These are phyloP conservation scores for Chionis minor DNA, from an alignment of 2,113 vertebrate species.

Conservation along the genomic window DNA sequence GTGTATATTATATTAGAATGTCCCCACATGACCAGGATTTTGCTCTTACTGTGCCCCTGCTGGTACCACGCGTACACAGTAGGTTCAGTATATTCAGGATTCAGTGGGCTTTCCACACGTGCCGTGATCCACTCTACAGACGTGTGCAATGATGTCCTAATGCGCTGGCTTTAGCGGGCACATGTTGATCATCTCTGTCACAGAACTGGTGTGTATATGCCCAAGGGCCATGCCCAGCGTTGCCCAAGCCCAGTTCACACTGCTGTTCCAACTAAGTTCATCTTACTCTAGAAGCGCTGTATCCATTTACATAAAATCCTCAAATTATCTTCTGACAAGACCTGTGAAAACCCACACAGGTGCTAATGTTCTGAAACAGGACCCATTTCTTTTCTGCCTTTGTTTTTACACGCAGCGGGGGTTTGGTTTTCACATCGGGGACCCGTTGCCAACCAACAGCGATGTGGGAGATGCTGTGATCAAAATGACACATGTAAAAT, in stretches of 20 bases:
- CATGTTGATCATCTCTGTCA: neutral
- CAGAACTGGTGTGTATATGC: neutral
- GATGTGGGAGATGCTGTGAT: neutral
- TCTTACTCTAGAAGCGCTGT: neutral
- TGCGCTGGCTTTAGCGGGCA: rapidly evolving
- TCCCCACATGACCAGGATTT: neutral
- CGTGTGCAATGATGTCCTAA: neutral
- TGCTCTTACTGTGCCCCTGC: neutral
- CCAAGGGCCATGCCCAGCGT: neutral
- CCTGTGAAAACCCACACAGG: neutral
- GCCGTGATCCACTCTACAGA: neutral
- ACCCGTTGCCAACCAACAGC: neutral
- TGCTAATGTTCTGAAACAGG: neutral
- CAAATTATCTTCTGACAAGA: neutral
- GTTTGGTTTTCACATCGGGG: neutral
- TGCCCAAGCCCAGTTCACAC: neutral
- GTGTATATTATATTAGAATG: neutral
- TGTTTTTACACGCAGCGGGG: neutral
- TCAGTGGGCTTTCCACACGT: neutral
- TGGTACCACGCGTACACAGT: rapidly evolving
- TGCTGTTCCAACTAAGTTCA: neutral
- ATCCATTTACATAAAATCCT: neutral
- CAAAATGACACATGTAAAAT: neutral
- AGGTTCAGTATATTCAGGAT: neutral
- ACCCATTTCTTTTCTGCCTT: neutral